Base-by-base conservation (phyloP, 2,113 vertebrate genomes). In the Pithys albifrons region DNA sequence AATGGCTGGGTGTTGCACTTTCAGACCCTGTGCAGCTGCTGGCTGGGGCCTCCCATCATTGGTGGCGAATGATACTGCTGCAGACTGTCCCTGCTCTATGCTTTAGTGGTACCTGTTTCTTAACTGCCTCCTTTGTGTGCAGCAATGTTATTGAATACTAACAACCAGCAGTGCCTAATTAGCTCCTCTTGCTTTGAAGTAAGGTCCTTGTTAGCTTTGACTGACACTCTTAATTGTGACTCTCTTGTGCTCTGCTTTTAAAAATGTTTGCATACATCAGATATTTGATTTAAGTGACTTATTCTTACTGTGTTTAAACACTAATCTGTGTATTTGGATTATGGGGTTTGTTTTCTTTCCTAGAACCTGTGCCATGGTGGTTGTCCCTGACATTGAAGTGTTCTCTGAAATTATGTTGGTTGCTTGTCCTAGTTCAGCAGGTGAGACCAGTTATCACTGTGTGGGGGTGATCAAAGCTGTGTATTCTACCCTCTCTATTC, bases 341-440 rank as follows among this genome's bases (percentile, higher is more conserved):
- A 14, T 41, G 41, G 29, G 35, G 5, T 59, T 86, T 85, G 66
- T 82, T 86, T 93, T 58, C 48, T 81, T 58, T 85, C 88, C 57
- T 70, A 98, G 98, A 96, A 98, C 98, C 33, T 98, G 98, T 97
- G 98, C 98, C 57, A 97, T 98, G 98, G 98, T 98, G 98, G 98
- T 98, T 91, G 98, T 98, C 83, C 98, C 98, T 41, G 99, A 98
- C 91, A 95, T 93, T 33, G 98, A 99, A 93, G 97, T 99, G 41
- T 98, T 99, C 96, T 99, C 98, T 98, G 99, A 99, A 97, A 98
- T 99, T 62, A 97, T 98, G 97, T 90, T 99, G 88, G 97, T 98
- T 85, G 98, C 39, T 39, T 39, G 39, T 39, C 39, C 39, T 39
- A 39, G 39, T 39, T 39, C 39, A 39, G 39, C 39, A 39, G 39